These are phyloP conservation scores for Monomorium pharaonis DNA, from an alignment of 1,140 invertebrate genomes.

Conservation along the genomic window DNA sequence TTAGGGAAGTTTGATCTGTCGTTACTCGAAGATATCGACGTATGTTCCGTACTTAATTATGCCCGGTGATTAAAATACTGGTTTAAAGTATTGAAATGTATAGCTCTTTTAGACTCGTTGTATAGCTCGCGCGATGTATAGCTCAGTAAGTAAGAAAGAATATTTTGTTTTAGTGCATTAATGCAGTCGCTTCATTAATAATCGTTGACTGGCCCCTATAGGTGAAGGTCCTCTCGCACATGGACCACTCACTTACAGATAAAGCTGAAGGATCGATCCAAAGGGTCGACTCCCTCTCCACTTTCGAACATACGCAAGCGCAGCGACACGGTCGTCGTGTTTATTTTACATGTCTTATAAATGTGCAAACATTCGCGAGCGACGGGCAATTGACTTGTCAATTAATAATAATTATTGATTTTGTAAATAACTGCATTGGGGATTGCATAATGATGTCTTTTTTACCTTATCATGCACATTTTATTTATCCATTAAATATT, in stretches of 20 bases:
- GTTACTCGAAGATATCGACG: background rate
- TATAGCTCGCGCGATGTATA: background rate
- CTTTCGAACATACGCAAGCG: slow-evolving; percentile 69
- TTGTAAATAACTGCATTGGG: background rate
- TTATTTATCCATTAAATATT: background rate
- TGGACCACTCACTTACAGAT: slow-evolving; percentile 65
- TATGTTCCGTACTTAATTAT: background rate
- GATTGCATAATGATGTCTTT: background rate
- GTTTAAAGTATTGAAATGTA: background rate
- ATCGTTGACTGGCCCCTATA: slow-evolving; percentile 56
- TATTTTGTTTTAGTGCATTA: slow-evolving; percentile 30
- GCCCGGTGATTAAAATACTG: background rate
- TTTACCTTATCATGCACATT: background rate
- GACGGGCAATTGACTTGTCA: slow-evolving; percentile 46
- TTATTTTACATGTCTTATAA: slow-evolving; percentile 80
- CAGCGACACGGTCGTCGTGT: slow-evolving; percentile 65
- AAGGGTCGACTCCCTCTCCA: slow-evolving; percentile 67
- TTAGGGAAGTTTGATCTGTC: slow-evolving; percentile 8
- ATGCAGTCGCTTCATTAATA: slow-evolving; percentile 47
- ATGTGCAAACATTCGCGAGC: slow-evolving; percentile 59
- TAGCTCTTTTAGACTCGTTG: no score
- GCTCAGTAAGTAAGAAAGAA: slow-evolving; percentile 22
- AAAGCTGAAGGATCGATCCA: slow-evolving; percentile 79
- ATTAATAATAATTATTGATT: slow-evolving; percentile 20
- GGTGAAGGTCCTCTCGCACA: slow-evolving; percentile 49